Evolutionary conservation across 2,797 vertebrate genomes (phyloP), one percentile per base, ranked within the genome.

Genomic region (Alca torda): DNA sequence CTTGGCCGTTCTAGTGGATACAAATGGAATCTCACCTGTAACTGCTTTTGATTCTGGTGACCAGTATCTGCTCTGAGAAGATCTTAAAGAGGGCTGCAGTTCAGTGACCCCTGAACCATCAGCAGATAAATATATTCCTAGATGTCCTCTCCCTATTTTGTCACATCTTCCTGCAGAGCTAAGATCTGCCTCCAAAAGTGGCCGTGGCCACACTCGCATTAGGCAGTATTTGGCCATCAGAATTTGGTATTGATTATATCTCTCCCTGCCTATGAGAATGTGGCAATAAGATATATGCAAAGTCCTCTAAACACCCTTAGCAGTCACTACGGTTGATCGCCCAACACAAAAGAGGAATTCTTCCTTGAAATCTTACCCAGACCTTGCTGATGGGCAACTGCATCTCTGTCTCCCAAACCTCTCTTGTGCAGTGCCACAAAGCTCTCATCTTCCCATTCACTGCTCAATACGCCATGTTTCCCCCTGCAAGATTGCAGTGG

Each of bases 11-110:
- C 64, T 37, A 63, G 25, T 80, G 60, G 39, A 41, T 67, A 57
- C 18, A 64, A 70, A 80, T 0, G 1, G 70, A 76, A 60, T 53
- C 54, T 45, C 48, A 64, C 46, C 45, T 89, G 18, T 77, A 33
- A 45, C 16, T 63, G 48, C 13, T 81, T 95, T 82, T 84, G 59
- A 68, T 31, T 92, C 53, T 43, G 24, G 70, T 94, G 78, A 37
- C 43, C n/a, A 64, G 0, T 74, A 53, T 60, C 41, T 89, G 74
- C 37, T 80, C 48, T 77, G 59, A 77, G 63, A 81, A 70, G 25
- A 41, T 65, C 82, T 73, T 76, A 72, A 25, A 65, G 20, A 69
- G 6, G 43, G 33, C 41, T 41, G 35, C 21, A 72, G 35, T 89
- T 75, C 68, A 84, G 21, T 41, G 37, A 94, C 11, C 21, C 25